A percentile compares a stretch with the other conserved stretches of the same genome.
These are phyloP conservation scores for Chondrosia reniformis DNA, from an alignment of 37 sponge, comb jelly and placozoan species.

Conservation along the genomic window DNA sequence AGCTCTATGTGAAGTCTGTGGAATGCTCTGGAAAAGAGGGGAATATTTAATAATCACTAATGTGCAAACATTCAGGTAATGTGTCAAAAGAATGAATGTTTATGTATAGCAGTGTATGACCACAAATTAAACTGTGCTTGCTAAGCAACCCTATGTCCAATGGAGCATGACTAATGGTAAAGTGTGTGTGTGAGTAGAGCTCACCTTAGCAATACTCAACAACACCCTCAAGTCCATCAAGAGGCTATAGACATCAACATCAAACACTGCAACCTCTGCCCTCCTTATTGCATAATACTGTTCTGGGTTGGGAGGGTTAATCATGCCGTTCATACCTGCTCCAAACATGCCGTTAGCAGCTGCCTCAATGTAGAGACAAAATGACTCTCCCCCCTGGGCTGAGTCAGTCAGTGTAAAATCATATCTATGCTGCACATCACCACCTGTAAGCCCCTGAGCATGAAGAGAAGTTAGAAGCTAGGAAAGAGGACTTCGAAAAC, in stretches of 20 bases:
- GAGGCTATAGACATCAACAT: conserved; percentile 35
- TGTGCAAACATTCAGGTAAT: too few relatives aligned
- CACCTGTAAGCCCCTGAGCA: conserved; percentile 48
- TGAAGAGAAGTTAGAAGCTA: neutral
- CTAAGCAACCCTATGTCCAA: too few relatives aligned
- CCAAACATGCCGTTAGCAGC: conserved; percentile 69
- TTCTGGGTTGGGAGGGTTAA: conserved; percentile 58
- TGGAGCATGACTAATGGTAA: too few relatives aligned
- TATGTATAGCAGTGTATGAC: too few relatives aligned
- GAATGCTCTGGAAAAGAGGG: conserved; percentile 23
- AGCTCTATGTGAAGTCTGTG: conserved; percentile 30
- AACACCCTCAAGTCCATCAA: conserved; percentile 57
- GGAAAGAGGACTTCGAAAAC: neutral
- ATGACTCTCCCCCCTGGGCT: conserved; percentile 36
- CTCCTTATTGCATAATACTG: conserved; percentile 13
- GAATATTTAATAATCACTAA: neutral
- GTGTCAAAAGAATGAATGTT: too few relatives aligned
- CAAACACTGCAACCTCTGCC: conserved; percentile 54
- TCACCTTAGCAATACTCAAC: conserved; percentile 47
- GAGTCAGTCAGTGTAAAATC: conserved; percentile 40
- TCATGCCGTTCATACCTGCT: conserved; percentile 61
- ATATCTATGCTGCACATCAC: conserved; percentile 32
- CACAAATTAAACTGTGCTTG: too few relatives aligned
- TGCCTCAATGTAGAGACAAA: conserved; percentile 41
- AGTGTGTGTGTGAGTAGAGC: too few relatives aligned